A percentile compares a stretch with the other conserved stretches of the same genome.
Conservation (phyloP, 2,888 invertebrate genomes). For the Tortrix viridana region DNA sequence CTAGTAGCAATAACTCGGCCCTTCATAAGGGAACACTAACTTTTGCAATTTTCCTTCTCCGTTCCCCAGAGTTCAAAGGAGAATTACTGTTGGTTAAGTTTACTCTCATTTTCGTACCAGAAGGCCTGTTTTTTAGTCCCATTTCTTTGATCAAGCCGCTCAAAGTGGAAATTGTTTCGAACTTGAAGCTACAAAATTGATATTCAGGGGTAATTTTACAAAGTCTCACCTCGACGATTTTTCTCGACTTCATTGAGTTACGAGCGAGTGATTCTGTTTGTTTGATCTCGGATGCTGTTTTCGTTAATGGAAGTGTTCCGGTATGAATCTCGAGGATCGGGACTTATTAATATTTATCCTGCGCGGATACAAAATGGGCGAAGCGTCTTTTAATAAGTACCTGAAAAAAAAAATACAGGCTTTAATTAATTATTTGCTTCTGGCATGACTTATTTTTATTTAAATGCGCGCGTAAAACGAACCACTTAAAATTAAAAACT, state of each 20-base stretch:
- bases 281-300: conserved; percentile 41
- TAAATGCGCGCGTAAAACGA: too few relatives aligned
- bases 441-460: too few relatives aligned
- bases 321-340: conserved; percentile 6
- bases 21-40: conserved; percentile 78
- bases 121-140: conserved; percentile 79
- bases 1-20: conserved; percentile 65
- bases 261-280: conserved; percentile 35
- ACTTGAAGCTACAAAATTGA: conserved; percentile 72
- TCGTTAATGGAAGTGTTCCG: conserved; percentile 22
- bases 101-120: conserved; percentile 71
- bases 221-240: conserved; percentile 68
- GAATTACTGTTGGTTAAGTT: conserved; percentile 82
- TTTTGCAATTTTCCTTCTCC: conserved; percentile 79
- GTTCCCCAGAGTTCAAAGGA: conserved; percentile 75
- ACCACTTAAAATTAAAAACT: too few relatives aligned
- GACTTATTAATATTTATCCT: conserved; percentile 26
- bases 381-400: too few relatives aligned
- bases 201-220: conserved; percentile 75
- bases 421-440: too few relatives aligned
- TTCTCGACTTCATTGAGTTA: conserved; percentile 41
- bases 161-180: conserved; percentile 79
- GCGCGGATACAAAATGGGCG: neutral
- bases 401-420: too few relatives aligned
- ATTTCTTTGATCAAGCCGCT: conserved; percentile 80